phyloP scores from a whole-genome alignment of 2,888 invertebrate species.

The Plagiodera versicolora region DNA sequence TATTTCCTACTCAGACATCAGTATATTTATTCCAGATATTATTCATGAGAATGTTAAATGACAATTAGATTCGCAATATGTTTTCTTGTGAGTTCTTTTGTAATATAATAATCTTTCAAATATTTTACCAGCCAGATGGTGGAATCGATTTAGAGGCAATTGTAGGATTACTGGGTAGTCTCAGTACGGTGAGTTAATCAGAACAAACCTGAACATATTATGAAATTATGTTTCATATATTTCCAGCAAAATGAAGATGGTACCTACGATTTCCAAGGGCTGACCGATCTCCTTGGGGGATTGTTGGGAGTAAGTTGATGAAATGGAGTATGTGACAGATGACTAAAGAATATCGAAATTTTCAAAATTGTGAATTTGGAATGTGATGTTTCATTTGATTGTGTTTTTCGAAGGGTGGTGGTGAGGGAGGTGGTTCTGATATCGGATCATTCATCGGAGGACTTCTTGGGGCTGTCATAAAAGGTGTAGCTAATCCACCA shows the following conservation, averaged over 20 bases:
- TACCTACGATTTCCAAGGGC: conserved; percentile 51
- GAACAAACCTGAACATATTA: not conserved
- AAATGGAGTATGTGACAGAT: not conserved
- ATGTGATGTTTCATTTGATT: not conserved
- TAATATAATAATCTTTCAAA: no score
- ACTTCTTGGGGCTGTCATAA: conserved; percentile 50
- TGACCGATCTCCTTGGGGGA: conserved; percentile 50
- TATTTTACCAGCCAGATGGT: conserved; percentile 51
- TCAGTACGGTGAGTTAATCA: conserved; percentile 49
- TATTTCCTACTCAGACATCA: no score
- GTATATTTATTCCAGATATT: no score
- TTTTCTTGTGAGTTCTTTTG: no score
- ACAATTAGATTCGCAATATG: no score
- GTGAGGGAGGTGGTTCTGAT: conserved; percentile 52
- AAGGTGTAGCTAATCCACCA: conserved; percentile 52
- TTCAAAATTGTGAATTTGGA: not conserved
- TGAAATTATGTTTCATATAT: conserved; percentile 8
- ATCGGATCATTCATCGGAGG: conserved; percentile 54
- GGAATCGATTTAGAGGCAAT: conserved; percentile 53
- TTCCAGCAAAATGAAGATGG: conserved; percentile 53
- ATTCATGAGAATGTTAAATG: no score
- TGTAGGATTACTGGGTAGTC: conserved; percentile 50
- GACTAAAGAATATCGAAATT: not conserved
- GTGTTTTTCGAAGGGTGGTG: conserved; percentile 46
- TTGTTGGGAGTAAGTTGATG: conserved; percentile 50